A percentile compares a stretch with the other conserved stretches of the same genome.
These are phyloP conservation scores for Rhizoglyphus robini DNA, from an alignment of 1,140 invertebrate species.

Conservation along the genomic window DNA sequence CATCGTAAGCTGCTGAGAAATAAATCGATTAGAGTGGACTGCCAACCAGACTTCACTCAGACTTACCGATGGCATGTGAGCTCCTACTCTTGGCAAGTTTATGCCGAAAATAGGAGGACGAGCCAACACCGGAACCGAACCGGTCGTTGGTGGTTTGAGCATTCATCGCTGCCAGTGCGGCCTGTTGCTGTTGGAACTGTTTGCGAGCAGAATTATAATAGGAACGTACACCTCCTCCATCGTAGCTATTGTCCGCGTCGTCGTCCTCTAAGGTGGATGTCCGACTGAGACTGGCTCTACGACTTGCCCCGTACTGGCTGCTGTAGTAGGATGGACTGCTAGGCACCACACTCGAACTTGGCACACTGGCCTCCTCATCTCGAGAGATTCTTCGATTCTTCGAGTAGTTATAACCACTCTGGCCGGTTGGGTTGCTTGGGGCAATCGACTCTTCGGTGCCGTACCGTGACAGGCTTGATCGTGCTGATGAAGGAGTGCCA, in stretches of 20 bases:
- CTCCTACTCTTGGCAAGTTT: slow-evolving; percentile 25
- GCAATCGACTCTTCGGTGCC: not conserved
- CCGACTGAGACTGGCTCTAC: not conserved
- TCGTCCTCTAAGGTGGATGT: slow-evolving; percentile 15
- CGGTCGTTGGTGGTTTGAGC: not conserved
- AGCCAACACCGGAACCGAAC: not conserved
- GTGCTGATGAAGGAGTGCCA: not conserved
- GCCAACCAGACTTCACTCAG: no score
- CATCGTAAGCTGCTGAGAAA: not conserved
- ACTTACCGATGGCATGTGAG: slow-evolving; percentile 22
- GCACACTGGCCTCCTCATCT: not conserved
- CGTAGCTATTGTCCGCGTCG: slow-evolving; percentile 1
- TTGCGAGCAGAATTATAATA: slow-evolving; percentile 5
- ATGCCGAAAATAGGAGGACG: slow-evolving; percentile 17
- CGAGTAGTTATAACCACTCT: not conserved
- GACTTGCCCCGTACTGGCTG: not conserved
- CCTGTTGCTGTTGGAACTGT: slow-evolving; percentile 17
- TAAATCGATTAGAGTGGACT: not conserved
- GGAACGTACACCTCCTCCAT: not conserved
- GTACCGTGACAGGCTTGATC: not conserved
- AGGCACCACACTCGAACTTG: not conserved
- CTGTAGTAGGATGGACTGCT: not conserved
- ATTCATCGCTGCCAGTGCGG: slow-evolving; percentile 1
- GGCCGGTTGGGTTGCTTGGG: not conserved
- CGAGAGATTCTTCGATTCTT: not conserved